Evolutionary conservation across 2,888 invertebrate genomes (phyloP).

Genomic region (Mimas tiliae): DNA sequence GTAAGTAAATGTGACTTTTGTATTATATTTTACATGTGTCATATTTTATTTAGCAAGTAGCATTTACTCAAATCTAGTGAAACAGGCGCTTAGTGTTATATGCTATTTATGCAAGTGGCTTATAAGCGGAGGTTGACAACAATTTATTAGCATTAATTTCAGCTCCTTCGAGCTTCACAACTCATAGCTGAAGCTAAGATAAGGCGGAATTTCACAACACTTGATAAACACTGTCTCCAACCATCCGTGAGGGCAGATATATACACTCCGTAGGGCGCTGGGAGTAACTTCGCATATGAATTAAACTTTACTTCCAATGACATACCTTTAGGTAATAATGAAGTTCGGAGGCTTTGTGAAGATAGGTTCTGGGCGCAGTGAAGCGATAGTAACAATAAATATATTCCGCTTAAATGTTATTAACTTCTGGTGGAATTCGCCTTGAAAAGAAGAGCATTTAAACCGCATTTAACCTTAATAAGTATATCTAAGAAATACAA

Average conservation of each 20-base stretch:
- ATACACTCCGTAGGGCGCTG: conserved; percentile 23
- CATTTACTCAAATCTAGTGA: too few relatives aligned
- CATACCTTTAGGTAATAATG: conserved; percentile 23
- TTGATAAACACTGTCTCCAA: conserved; percentile 53
- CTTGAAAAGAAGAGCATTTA: neutral
- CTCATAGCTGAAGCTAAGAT: conserved; percentile 42
- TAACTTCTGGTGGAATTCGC: neutral
- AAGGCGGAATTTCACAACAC: conserved; percentile 43
- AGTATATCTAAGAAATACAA: too few relatives aligned
- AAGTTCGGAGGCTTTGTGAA: conserved; percentile 14
- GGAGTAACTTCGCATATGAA: conserved; percentile 20
- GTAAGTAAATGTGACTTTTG: too few relatives aligned
- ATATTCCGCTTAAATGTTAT: neutral
- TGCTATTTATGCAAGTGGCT: neutral
- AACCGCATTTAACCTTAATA: too few relatives aligned
- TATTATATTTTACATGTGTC: too few relatives aligned
- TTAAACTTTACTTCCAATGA: conserved; percentile 20
- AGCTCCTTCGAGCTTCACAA: conserved; percentile 38
- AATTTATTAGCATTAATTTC: conserved; percentile 26
- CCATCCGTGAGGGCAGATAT: conserved; percentile 54
- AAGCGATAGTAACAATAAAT: neutral
- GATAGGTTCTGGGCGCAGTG: neutral
- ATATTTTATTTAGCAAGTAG: too few relatives aligned
- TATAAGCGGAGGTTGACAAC: conserved; percentile 8
- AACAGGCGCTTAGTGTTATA: neutral